Evolutionary conservation across 2,113 vertebrate genomes (phyloP), one percentile per base, ranked within the genome.

Genomic region (Spea multiplicata): DNA sequence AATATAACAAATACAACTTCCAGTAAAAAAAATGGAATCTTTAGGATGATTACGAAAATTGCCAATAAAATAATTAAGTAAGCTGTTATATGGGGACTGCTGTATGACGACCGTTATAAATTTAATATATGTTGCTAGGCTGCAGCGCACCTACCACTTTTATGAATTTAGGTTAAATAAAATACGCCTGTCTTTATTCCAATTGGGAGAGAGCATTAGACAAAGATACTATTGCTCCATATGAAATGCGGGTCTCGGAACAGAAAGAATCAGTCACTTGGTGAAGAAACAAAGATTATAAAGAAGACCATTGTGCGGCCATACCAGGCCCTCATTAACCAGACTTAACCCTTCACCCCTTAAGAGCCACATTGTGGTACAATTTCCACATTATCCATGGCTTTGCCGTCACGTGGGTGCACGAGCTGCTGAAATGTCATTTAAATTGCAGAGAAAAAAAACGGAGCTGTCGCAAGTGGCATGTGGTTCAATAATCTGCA

Each of bases 281-380:
- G 71, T 10, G 78, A 74, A 59, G 71, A 80, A 80, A 80, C 71
- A 80, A 80, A 80, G 78, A 68, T 80, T 80, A 80, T 80, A 80
- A 80, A 80, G 65, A 61, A 13, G 71, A 68, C 78, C 48, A 80
- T 80, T 80, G 78, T 80, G 66, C 65, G 68, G 78, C 64, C 64
- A 61, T 74, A 80, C 78, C 71, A 74, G 78, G 65, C 64, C 71
- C 78, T 80, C 71, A 80, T 80, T 80, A 80, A 59, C 78, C 78
- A 68, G 78, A 80, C 78, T 80, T 80, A 80, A 80, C 78, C 78
- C 71, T 80, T 80, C 71, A 80, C 78, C 78, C 45, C 78, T 80
- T 68, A 80, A 80, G 71, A 80, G 50, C 70, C 78, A 80, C 72
- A 66, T 62, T 61, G 65, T 74, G 78, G 64, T 65, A 74, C 71